Conservation (phyloP, 2,797 vertebrate genomes). For the Dermochelys coriacea region DNA sequence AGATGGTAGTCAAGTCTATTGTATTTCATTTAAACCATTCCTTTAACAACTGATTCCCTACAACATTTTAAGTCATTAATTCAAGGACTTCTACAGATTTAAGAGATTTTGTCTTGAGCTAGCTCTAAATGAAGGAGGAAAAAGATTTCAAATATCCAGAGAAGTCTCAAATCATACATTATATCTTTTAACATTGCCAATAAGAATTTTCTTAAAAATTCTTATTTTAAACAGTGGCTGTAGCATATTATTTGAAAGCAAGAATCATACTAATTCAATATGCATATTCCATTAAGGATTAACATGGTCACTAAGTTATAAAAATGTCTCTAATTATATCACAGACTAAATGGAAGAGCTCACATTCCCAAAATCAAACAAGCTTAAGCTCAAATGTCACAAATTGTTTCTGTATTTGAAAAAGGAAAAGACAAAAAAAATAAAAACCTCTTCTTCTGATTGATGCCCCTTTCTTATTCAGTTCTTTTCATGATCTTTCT, state of each 20-base stretch:
- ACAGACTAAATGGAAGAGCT: neutral
- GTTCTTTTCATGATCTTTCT: neutral
- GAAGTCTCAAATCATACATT: neutral
- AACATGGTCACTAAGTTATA: neutral
- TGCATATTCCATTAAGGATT: neutral
- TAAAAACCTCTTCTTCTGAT: slow-evolving; percentile 13
- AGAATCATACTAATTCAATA: neutral
- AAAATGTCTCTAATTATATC: neutral
- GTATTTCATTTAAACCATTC: neutral
- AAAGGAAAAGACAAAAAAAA: slow-evolving; percentile 8
- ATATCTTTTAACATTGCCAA: neutral
- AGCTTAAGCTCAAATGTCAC: neutral
- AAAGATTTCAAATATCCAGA: neutral
- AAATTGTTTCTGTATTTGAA: slow-evolving; percentile 32
- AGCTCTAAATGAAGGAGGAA: neutral
- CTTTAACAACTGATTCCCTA: neutral
- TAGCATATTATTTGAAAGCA: neutral
- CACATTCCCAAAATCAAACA: neutral
- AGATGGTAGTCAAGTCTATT: neutral
- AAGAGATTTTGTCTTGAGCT: neutral
- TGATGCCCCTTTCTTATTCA: slow-evolving; percentile 11
- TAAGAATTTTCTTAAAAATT: neutral
- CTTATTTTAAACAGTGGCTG: slow-evolving; percentile 2
- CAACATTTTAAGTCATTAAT: neutral
- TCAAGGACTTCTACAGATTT: neutral